These are phyloP conservation scores for Hippopotamyrus pictus DNA, from an alignment of 2,797 vertebrate species.

Conservation along the genomic window DNA sequence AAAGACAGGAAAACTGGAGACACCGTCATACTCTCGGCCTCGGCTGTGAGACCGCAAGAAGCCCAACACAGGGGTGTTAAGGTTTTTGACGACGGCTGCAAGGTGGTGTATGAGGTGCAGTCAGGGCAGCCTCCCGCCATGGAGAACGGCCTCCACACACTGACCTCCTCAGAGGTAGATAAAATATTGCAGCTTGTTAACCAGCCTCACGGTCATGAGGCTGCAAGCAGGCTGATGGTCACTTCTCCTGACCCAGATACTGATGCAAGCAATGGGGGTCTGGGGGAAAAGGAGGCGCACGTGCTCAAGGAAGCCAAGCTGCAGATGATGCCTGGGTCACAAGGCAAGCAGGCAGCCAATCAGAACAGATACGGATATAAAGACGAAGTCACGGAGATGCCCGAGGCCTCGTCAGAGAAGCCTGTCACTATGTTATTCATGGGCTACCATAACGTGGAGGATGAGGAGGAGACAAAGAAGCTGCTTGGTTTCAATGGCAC, in stretches of 20 bases:
- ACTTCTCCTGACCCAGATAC: slow-evolving; percentile 54
- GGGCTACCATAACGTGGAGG: slow-evolving; percentile 88
- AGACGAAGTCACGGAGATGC: slow-evolving; percentile 44
- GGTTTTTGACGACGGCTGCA: slow-evolving; percentile 88
- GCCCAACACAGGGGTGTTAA: slow-evolving; percentile 83
- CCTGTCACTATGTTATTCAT: slow-evolving; percentile 97
- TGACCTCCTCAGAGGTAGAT: slow-evolving; percentile 84
- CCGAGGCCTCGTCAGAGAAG: slow-evolving; percentile 69
- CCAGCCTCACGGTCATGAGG: slow-evolving; percentile 62
- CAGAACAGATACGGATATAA: slow-evolving; percentile 49
- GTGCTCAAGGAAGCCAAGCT: slow-evolving; percentile 78
- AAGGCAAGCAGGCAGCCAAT: slow-evolving; percentile 50
- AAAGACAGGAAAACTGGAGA: slow-evolving; percentile 89
- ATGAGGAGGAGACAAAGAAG: slow-evolving; percentile 84
- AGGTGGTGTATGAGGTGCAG: slow-evolving; percentile 90
- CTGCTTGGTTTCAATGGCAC: slow-evolving; percentile 89
- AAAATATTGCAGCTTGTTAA: slow-evolving; percentile 81
- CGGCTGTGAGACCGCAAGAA: slow-evolving; percentile 74
- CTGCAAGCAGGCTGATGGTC: slow-evolving; percentile 52
- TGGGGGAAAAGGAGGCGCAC: slow-evolving; percentile 70
- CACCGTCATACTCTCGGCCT: slow-evolving; percentile 86
- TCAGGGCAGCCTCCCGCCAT: slow-evolving; percentile 74
- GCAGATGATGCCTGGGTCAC: slow-evolving; percentile 74
- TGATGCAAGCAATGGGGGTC: slow-evolving; percentile 56
- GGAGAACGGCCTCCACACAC: slow-evolving; percentile 84